phyloP scores from a whole-genome alignment of 2,113 vertebrate species.

The Choloepus hoffmanni region DNA sequence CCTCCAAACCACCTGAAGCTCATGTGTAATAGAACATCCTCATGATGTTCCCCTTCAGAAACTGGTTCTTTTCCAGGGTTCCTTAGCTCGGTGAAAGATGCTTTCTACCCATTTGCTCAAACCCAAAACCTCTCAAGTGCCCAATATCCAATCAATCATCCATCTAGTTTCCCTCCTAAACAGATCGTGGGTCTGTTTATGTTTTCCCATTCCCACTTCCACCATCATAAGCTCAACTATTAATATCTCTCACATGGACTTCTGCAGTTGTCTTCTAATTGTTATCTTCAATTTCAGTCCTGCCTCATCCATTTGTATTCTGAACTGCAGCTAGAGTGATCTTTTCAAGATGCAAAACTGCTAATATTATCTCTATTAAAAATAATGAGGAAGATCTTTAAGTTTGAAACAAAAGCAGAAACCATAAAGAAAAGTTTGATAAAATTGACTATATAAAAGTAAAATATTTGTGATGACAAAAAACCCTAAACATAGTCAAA shows the following conservation, averaged over 20 bases:
- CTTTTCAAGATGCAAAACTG: neutral
- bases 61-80: neutral
- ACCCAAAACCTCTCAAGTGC: neutral
- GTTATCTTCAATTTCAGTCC: neutral
- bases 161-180: neutral
- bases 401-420: neutral
- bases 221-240: neutral
- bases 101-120: neutral
- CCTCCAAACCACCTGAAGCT: neutral
- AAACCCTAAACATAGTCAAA: neutral
- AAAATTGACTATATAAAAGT: neutral
- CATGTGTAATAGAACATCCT: too few species aligned
- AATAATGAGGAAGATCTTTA: neutral
- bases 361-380: neutral
- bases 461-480: neutral
- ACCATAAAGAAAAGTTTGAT: neutral
- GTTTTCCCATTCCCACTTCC: neutral
- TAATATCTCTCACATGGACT: neutral
- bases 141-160: accelerated
- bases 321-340: neutral
- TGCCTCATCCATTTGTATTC: neutral
- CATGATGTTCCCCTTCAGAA: neutral
- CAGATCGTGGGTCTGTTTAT: neutral
- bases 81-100: neutral
- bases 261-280: neutral